Conservation (phyloP, 2,797 vertebrate genomes). For the Pyrocephalus nanus region DNA sequence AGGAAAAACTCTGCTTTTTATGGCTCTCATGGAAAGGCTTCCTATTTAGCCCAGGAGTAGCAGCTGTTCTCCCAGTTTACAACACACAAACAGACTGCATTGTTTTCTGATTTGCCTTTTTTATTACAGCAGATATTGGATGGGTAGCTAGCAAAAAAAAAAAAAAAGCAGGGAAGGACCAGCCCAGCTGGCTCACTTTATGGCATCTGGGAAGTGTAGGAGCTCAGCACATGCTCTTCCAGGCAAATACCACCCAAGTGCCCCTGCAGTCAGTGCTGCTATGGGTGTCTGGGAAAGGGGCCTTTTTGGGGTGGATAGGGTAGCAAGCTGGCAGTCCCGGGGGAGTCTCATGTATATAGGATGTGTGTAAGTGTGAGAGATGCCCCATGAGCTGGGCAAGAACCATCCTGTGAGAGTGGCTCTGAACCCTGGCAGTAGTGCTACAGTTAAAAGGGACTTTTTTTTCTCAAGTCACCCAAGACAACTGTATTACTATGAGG, state of each 20-base stretch:
- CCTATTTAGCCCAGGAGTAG: slow-evolving; percentile 3
- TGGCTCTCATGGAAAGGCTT: not conserved
- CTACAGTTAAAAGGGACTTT: not conserved
- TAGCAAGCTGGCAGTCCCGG: accelerated
- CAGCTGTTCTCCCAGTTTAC: slow-evolving; percentile 35
- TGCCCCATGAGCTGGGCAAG: not conserved
- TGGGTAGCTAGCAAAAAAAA: not conserved
- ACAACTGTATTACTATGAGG: not conserved
- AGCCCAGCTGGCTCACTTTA: not conserved
- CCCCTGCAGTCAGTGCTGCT: accelerated
- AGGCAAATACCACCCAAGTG: not conserved
- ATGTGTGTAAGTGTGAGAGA: not conserved
- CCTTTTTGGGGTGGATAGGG: not conserved
- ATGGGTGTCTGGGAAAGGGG: not conserved
- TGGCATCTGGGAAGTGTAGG: not conserved
- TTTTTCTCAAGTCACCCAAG: not conserved
- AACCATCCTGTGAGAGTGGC: not conserved
- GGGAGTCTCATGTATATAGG: accelerated
- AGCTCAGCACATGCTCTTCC: not conserved
- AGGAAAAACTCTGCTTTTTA: not conserved
- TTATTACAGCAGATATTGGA: slow-evolving; percentile 18
- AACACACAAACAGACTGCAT: not conserved
- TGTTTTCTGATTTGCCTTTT: slow-evolving; percentile 50
- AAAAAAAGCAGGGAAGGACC: not conserved
- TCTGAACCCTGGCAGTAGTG: not conserved